Base-by-base conservation (phyloP, 1,140 invertebrate genomes). In the Heliothis virescens region DNA sequence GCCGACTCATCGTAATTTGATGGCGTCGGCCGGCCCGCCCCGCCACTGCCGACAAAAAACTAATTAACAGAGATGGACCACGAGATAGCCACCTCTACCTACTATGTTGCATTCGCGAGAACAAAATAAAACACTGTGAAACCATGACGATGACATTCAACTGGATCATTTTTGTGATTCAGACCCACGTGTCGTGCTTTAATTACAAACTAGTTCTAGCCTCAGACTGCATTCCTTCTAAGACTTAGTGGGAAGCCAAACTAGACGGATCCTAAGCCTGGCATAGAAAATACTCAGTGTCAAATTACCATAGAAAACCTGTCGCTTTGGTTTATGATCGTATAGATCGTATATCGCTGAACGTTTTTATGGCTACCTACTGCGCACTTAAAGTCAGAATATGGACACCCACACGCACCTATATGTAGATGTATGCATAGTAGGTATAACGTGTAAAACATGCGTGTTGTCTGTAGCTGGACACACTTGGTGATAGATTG, bases 1-100 rank as follows among this genome's bases (percentile, higher is more conserved):
- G 88, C 90, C 91, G 89, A 94, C 92, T 94, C 93, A 93, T 94
- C 92, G 91, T 94, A 94, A 94, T 93, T 94, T 94, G 92, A 93
- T 92, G 92, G 91, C 92, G 91, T 92, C 91, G 86, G 88, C 82
- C 86, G 90, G 69, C 88, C 88, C 87, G 85, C 89, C 91, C 89
- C 83, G 81, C 83, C 80, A 80, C 79, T 76, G 71, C 82, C 78
- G 41, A 93, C 90, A 94, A 93, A 94, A 93, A 94, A 94, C 93
- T 94, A 94, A 94, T 94, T 94, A 94, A 94, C 92, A 89, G 86
- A 90, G 89, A 90, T 87, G 91, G 84, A 89, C 83, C 83, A 80
- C 83, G 77, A 82, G 81, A 81, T 81, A 81, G 83, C 82, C 81
- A 84, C 86, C 84, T 83, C 81, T 79, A 83, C 86, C 86, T 86